Conservation (phyloP, 2,113 vertebrate species). For the Grus americana region DNA sequence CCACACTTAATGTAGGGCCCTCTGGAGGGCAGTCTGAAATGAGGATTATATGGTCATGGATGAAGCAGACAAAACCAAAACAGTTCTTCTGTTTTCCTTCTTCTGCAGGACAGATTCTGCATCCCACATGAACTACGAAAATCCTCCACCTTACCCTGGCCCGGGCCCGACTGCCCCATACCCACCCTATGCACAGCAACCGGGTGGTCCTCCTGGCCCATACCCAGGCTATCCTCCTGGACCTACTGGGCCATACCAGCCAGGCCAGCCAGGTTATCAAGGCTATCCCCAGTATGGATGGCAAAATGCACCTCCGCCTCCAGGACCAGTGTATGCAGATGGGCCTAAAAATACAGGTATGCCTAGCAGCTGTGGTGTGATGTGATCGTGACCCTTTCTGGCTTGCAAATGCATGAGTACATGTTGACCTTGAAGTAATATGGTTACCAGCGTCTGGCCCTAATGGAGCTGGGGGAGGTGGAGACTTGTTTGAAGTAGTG, state of each 20-base stretch:
- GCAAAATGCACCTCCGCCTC: conserved; percentile 84
- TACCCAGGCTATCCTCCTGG: conserved; percentile 79
- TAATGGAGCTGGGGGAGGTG: no score
- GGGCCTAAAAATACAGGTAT: conserved; percentile 95
- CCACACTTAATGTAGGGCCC: accelerated
- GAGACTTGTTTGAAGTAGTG: neutral
- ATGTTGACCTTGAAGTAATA: neutral
- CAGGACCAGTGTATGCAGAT: conserved; percentile 82
- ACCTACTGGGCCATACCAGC: conserved; percentile 80
- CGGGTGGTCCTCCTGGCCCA: conserved; percentile 63
- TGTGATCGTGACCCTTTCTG: neutral
- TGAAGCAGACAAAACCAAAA: conserved; percentile 13
- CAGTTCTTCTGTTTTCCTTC: conserved; percentile 8
- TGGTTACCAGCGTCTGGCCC: neutral
- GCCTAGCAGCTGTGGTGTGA: neutral
- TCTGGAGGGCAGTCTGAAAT: neutral
- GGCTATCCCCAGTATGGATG: conserved; percentile 83
- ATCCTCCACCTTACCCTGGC: conserved; percentile 89
- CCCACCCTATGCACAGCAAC: conserved; percentile 81
- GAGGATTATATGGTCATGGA: accelerated
- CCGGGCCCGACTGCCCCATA: conserved; percentile 84
- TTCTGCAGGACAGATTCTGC: conserved; percentile 58
- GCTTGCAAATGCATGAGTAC: neutral
- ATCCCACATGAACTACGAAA: conserved; percentile 85
- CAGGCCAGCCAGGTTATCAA: conserved; percentile 84